Evolutionary conservation across 2,888 invertebrate genomes (phyloP), one percentile per base, ranked within the genome.

Genomic region (Carabus problematicus): DNA sequence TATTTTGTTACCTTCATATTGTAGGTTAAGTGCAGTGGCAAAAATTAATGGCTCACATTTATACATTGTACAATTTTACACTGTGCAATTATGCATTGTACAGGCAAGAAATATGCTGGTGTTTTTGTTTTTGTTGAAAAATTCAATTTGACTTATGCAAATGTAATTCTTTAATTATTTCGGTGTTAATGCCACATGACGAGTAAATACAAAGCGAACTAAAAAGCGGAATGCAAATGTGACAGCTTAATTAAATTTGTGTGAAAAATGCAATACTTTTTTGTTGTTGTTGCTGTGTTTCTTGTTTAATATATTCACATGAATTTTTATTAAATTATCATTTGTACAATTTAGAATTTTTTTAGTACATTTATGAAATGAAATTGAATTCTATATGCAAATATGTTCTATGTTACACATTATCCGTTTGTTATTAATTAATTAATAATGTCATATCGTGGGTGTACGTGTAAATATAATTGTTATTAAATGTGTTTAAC

Each of bases 181-280:
- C 58, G 43, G 43, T 55, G 64, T 56, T 64, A 63, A 63, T 64
- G 55, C 49, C 43, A 64, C 56, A 55, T 64, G 64, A 64, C 45
- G 64, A 64, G 14, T 19, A 64, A 64, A 64, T 64, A 45, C 56
- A 11, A 12, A 43, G 64, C 43, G 55, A 56, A 64, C 55, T 64
- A 64, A 56, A 64, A 3, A 55, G 55, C 56, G 56, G 55, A 63
- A 64, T 64, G 64, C 64, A 64, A 64, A 64, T 64, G 64, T 64
- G 64, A 64, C 64, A 64, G 42, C 55, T 64, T 64, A 64, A 64
- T 64, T 64, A 64, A 64, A 64, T 64, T 64, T 64, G 55, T 64
- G 64, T 64, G 56, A 55, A 64, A 55, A 64, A 64, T 56, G 55
- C 43, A 11, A 64, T 19, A 52, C 8, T 2, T 16, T 16, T 52